Evolutionary conservation across 2,888 invertebrate genomes (phyloP).

Genomic region (Temnothorax ravouxi): DNA sequence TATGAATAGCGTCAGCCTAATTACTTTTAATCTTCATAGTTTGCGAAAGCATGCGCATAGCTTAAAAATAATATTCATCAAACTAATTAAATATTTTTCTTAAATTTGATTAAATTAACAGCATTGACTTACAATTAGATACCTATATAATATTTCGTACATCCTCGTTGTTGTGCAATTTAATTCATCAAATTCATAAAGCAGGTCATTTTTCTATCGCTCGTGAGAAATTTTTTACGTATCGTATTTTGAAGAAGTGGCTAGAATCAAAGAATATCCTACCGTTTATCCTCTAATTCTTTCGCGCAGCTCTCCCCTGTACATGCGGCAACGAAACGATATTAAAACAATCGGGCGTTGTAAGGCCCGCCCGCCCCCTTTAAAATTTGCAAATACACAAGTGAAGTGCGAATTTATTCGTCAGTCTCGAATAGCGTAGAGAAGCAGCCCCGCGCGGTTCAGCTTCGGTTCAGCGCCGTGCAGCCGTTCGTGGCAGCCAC

Average conservation of each 20-base stretch:
- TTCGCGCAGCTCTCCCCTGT: slow-evolving; percentile 12
- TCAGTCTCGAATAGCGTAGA: slow-evolving; percentile 70
- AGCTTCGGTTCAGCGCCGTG: slow-evolving; percentile 69
- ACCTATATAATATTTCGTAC: no score
- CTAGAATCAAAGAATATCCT: slow-evolving; percentile 11
- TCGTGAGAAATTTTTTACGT: neutral
- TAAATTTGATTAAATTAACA: slow-evolving; percentile 1
- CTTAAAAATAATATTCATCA: slow-evolving; percentile 3
- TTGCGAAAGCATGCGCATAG: neutral
- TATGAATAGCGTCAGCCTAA: neutral
- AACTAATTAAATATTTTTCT: slow-evolving; percentile 6
- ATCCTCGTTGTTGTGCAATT: neutral
- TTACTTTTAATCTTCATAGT: slow-evolving; percentile 15
- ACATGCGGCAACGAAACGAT: slow-evolving; percentile 64
- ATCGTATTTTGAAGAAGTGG: slow-evolving; percentile 8
- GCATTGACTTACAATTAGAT: neutral
- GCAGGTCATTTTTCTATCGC: neutral
- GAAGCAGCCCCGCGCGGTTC: slow-evolving; percentile 68
- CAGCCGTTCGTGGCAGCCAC: slow-evolving; percentile 68
- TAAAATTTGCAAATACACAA: slow-evolving; percentile 83
- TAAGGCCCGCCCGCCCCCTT: slow-evolving; percentile 78
- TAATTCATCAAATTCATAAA: neutral
- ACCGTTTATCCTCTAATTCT: slow-evolving; percentile 38
- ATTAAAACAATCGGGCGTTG: slow-evolving; percentile 80
- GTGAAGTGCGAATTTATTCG: slow-evolving; percentile 83